A percentile compares a stretch with the other conserved stretches of the same genome.
phyloP scores from a whole-genome alignment of 1,140 invertebrate species.

The Aphis craccivora region DNA sequence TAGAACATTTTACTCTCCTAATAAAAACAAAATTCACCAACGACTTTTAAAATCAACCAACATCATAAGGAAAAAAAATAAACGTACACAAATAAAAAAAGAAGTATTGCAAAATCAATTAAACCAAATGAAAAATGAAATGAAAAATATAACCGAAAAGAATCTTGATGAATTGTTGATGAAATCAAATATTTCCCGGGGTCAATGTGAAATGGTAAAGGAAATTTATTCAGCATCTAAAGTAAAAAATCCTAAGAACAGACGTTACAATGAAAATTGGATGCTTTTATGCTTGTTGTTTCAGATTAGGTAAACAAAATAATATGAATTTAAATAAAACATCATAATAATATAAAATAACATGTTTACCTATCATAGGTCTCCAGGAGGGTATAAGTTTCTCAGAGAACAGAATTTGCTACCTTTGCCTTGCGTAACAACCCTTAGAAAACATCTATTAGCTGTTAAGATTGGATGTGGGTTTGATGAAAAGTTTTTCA shows the following conservation, averaged over 20 bases:
- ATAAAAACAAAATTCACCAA: background rate
- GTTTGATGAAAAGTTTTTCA: background rate
- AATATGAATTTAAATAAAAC: background rate
- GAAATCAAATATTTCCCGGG: background rate
- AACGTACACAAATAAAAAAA: background rate
- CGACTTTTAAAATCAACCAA: too few relatives aligned
- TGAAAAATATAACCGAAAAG: background rate
- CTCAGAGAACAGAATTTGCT: background rate
- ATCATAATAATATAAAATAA: background rate
- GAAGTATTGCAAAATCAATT: background rate
- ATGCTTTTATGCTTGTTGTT: background rate
- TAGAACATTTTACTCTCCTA: background rate
- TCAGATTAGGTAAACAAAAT: background rate
- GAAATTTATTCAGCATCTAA: constrained; percentile 10
- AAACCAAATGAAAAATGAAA: constrained; percentile 7
- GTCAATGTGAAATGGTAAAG: background rate
- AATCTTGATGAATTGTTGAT: background rate
- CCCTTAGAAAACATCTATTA: background rate
- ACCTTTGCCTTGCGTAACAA: background rate
- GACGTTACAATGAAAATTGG: constrained; percentile 18
- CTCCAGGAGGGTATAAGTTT: background rate
- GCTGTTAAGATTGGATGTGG: background rate
- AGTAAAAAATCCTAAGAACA: constrained; percentile 12
- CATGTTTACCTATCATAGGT: background rate
- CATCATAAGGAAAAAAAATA: background rate